These are phyloP conservation scores for Scaptodrosophila lebanonensis DNA, from an alignment of 1,140 invertebrate genomes.

Conservation along the genomic window DNA sequence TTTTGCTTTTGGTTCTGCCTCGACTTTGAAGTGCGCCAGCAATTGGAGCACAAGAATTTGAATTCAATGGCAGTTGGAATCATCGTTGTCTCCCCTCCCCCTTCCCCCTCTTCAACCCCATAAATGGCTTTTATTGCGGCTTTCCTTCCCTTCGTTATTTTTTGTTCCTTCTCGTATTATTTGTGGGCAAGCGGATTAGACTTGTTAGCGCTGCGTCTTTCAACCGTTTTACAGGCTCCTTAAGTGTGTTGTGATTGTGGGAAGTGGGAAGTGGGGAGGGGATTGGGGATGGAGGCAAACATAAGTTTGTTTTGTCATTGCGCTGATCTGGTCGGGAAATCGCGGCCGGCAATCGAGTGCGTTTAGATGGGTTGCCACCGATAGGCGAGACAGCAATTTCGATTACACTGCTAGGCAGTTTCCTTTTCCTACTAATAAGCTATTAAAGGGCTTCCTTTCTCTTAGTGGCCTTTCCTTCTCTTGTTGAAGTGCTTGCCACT, in stretches of 20 bases:
- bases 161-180: slow-evolving; percentile 12
- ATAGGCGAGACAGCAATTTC: slow-evolving; percentile 31
- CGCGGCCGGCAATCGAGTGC: slow-evolving; percentile 21
- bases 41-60: slow-evolving; percentile 52
- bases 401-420: slow-evolving; percentile 21
- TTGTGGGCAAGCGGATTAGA: slow-evolving; percentile 37
- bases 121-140: slow-evolving; percentile 52
- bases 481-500: too few relatives aligned
- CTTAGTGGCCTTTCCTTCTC: slow-evolving; percentile 13
- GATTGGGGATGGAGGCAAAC: not conserved
- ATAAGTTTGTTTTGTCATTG: slow-evolving; percentile 43
- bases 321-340: slow-evolving; percentile 41
- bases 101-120: not conserved
- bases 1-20: too few relatives aligned
- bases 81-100: slow-evolving; percentile 2
- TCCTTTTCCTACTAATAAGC: slow-evolving; percentile 10
- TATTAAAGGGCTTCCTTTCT: not conserved
- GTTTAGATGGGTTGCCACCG: slow-evolving; percentile 27
- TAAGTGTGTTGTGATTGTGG: slow-evolving; percentile 8
- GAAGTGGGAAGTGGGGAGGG: not conserved
- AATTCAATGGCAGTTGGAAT: slow-evolving; percentile 63
- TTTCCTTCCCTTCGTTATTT: slow-evolving; percentile 31
- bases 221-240: slow-evolving; percentile 35
- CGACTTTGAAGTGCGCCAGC: slow-evolving; percentile 62
- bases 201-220: slow-evolving; percentile 54